Conservation (phyloP, 2,113 vertebrate genomes). For the Psittacara wagleri region DNA sequence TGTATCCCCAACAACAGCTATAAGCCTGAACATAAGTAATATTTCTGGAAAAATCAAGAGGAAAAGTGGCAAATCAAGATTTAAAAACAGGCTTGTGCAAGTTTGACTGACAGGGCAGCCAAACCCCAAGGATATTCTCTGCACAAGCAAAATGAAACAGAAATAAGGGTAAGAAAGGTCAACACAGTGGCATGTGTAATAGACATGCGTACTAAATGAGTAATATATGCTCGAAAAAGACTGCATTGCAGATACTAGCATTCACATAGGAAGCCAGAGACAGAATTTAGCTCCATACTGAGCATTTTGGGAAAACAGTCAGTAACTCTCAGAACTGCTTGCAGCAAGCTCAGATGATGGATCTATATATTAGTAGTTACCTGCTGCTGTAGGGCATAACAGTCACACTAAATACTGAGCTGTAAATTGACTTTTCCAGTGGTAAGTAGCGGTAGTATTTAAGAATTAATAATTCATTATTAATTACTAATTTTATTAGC, state of each 20-base stretch:
- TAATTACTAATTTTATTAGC: constrained; percentile 50
- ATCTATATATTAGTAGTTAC: constrained; percentile 3
- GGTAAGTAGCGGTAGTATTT: not conserved
- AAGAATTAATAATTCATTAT: constrained; percentile 50
- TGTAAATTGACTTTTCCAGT: constrained; percentile 30
- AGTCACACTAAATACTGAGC: not conserved
- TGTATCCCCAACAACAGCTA: not conserved
- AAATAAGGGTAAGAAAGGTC: constrained; percentile 28
- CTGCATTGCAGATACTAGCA: constrained; percentile 38
- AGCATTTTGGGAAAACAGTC: not conserved
- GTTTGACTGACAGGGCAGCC: not conserved
- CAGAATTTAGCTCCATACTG: not conserved
- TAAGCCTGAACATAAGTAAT: not conserved
- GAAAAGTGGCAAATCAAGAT: not conserved
- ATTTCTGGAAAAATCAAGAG: not conserved
- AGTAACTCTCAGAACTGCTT: not conserved
- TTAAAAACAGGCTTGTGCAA: not conserved
- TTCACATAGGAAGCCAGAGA: not conserved
- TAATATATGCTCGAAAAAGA: not conserved
- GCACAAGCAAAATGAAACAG: not conserved
- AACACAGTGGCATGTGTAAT: not conserved
- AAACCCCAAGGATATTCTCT: not conserved
- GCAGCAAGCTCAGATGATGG: not conserved
- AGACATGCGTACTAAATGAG: not conserved
- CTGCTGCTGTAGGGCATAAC: constrained; percentile 28